A percentile compares a stretch with the other conserved stretches of the same genome.
Evolutionary conservation across 2,113 vertebrate species (phyloP).

Genomic region (Hylia prasina): DNA sequence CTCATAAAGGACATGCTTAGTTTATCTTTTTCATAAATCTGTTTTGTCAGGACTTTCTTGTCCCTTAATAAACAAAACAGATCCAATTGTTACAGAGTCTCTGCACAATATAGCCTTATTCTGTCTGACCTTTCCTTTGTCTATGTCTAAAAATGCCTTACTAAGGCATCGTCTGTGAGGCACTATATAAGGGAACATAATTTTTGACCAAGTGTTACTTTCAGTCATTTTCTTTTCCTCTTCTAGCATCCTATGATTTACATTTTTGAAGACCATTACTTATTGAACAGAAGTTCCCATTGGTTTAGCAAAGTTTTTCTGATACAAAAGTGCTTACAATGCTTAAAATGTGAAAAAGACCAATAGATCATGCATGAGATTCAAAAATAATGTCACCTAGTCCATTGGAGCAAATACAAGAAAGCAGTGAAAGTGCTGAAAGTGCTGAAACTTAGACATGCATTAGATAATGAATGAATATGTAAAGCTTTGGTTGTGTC

Average conservation of each 20-base stretch:
- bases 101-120: neutral
- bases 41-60: neutral
- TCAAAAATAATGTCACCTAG: neutral
- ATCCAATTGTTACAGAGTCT: neutral
- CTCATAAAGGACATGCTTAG: neutral
- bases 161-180: neutral
- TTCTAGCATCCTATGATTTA: neutral
- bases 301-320: neutral
- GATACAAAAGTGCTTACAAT: neutral
- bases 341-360: neutral
- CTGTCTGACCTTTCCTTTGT: neutral
- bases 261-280: neutral
- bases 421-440: neutral
- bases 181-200: neutral
- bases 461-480: neutral
- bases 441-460: neutral
- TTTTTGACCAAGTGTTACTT: neutral
- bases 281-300: neutral
- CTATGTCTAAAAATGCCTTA: neutral
- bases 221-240: neutral
- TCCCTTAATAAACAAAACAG: neutral
- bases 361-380: neutral
- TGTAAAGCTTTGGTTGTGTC: neutral
- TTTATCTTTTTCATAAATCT: neutral
- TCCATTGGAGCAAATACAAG: neutral